Percentiles rank a stretch among this genome's conserved stretches.
phyloP scores from a whole-genome alignment of 2,113 vertebrate species.

The Cygnus buccinator region DNA sequence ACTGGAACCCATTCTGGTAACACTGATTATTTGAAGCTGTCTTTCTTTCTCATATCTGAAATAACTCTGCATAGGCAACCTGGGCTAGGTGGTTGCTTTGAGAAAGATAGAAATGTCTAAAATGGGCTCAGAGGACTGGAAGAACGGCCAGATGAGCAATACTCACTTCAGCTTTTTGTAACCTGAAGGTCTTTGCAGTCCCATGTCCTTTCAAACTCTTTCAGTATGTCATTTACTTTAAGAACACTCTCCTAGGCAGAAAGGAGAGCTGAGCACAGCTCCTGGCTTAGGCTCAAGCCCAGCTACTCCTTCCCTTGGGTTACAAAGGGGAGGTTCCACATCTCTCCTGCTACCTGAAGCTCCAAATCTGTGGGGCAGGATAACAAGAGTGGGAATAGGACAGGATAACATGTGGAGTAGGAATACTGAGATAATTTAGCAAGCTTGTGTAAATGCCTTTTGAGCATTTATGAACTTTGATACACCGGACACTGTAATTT shows the following conservation, averaged over 20 bases:
- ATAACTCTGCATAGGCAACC: background rate
- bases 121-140: background rate
- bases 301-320: background rate
- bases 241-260: background rate
- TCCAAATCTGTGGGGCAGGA: background rate
- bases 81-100: background rate
- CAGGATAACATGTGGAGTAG: background rate
- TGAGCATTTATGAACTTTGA: background rate
- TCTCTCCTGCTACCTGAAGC: background rate
- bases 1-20: background rate
- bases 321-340: background rate
- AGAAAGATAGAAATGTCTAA: background rate
- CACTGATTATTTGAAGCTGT: background rate
- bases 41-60: background rate
- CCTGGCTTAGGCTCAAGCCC: background rate
- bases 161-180: background rate
- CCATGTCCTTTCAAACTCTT: background rate
- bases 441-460: background rate
- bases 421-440: background rate
- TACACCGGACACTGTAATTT: background rate
- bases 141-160: background rate
- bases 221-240: background rate
- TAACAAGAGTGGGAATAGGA: background rate
- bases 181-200: background rate
- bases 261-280: background rate